Conservation (phyloP, 2,113 vertebrate genomes). For the Sclerurus mexicanus region DNA sequence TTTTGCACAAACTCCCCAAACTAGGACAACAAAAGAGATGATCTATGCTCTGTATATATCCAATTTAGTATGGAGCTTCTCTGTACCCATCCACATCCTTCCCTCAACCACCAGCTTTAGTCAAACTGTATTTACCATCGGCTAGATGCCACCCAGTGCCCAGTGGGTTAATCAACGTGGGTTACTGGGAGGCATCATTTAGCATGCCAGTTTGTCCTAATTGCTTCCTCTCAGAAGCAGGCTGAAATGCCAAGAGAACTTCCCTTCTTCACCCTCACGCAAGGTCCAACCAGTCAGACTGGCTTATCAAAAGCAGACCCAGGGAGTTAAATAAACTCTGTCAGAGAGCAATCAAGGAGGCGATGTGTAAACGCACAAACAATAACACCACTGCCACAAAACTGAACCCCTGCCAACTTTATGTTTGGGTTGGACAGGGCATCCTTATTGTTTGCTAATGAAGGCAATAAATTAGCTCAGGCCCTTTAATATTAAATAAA, state of each 20-base stretch:
- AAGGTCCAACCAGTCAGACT: conserved; percentile 77
- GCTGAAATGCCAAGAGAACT: conserved; percentile 3
- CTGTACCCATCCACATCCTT: background rate
- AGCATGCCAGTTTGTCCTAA: conserved; percentile 25
- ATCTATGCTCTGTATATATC: accelerated
- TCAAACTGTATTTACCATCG: accelerated
- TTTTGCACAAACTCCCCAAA: too few species aligned
- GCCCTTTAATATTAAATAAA: conserved; percentile 54
- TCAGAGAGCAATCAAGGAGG: conserved; percentile 75
- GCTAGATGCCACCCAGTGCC: background rate
- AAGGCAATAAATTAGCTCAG: conserved; percentile 46
- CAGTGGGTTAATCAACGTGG: background rate
- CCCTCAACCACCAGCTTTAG: background rate
- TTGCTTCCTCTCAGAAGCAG: conserved; percentile 48
- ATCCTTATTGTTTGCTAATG: conserved; percentile 63
- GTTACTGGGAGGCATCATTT: background rate
- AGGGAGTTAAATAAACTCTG: conserved; percentile 79
- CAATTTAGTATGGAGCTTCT: accelerated
- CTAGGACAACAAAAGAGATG: background rate
- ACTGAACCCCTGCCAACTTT: conserved; percentile 73
- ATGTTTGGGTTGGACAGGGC: conserved; percentile 67
- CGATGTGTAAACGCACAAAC: conserved; percentile 28
- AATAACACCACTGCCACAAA: conserved; percentile 33
- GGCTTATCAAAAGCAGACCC: conserved; percentile 73
- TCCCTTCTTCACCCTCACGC: conserved; percentile 69